phyloP scores from a whole-genome alignment of 2,888 invertebrate genomes.

The Melipona beecheii region DNA sequence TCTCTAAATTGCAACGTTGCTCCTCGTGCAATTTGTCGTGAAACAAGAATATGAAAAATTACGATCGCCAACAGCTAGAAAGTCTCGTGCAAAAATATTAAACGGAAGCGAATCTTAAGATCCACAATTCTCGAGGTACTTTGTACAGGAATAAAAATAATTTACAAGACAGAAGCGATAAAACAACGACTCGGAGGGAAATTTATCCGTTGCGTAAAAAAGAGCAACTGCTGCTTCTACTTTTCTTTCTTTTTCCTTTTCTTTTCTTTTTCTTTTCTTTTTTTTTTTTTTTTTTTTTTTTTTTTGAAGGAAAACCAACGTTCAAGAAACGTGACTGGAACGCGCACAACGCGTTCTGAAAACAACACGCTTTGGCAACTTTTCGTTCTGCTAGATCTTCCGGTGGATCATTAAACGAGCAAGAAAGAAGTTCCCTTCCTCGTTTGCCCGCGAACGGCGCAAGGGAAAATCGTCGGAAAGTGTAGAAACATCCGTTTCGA shows the following conservation, averaged over 20 bases:
- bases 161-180: background rate
- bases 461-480: conserved; percentile 34
- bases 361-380: conserved; percentile 29
- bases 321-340: background rate
- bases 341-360: conserved; percentile 13
- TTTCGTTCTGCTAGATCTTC: conserved; percentile 8
- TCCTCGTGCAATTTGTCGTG: background rate
- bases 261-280: too few relatives aligned
- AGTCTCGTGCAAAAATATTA: background rate
- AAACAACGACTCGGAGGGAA: background rate
- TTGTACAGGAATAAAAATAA: background rate
- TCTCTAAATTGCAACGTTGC: background rate
- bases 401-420: conserved; percentile 50
- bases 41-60: background rate
- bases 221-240: too few relatives aligned
- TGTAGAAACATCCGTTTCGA: conserved; percentile 39
- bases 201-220: background rate
- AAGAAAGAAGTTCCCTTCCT: conserved; percentile 46
- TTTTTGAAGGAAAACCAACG: background rate
- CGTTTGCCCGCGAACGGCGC: background rate
- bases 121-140: too few relatives aligned
- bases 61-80: background rate
- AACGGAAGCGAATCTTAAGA: background rate
- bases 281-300: too few relatives aligned
- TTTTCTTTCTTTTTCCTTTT: too few relatives aligned